Evolutionary conservation across 2,113 vertebrate species (phyloP).

Genomic region (Xiphophorus hellerii): DNA sequence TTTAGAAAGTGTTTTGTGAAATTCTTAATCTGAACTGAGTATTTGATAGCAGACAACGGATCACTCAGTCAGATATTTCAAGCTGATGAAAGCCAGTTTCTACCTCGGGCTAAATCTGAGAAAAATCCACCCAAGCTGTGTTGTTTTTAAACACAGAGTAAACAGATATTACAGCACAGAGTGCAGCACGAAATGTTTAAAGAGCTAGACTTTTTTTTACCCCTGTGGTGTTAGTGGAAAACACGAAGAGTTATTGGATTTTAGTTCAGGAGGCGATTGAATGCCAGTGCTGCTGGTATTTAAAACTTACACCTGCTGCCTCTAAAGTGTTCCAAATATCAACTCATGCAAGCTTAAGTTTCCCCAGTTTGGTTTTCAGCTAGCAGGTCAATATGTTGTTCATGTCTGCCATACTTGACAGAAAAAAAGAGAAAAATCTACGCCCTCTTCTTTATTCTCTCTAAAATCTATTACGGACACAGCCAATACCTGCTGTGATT

Average conservation of each 20-base stretch:
- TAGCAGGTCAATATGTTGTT: not conserved
- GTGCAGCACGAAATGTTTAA: not conserved
- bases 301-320: not conserved
- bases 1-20: not conserved
- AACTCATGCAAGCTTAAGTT: not conserved
- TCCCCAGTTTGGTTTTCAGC: not conserved
- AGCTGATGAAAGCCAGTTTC: not conserved
- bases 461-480: not conserved
- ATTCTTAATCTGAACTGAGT: not conserved
- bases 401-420: not conserved
- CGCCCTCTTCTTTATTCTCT: not conserved
- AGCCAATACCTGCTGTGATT: not conserved
- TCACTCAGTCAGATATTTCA: not conserved
- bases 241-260: not conserved
- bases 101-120: not conserved
- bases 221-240: not conserved
- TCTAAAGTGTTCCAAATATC: not conserved
- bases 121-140: not conserved
- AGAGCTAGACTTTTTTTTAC: not conserved
- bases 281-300: not conserved
- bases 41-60: not conserved
- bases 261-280: not conserved
- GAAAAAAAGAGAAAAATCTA: not conserved
- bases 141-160: not conserved
- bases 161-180: not conserved